phyloP scores from a whole-genome alignment of 1,140 invertebrate species.

The Halictus rubicundus region DNA sequence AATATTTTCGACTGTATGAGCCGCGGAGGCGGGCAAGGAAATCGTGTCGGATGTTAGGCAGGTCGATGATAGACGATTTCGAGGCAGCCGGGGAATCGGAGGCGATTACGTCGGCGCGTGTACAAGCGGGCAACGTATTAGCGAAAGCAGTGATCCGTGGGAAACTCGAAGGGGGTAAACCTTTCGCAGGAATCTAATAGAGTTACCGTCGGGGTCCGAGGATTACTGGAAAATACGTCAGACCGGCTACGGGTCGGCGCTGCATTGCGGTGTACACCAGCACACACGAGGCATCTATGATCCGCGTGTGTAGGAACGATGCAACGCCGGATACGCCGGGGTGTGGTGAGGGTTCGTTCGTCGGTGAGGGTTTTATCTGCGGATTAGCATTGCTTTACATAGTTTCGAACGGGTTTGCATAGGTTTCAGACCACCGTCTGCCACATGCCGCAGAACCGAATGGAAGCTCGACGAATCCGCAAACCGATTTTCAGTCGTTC shows the following conservation, averaged over 20 bases:
- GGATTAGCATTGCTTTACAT: constrained; percentile 79
- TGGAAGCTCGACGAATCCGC: constrained; percentile 54
- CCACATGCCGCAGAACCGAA: constrained; percentile 38
- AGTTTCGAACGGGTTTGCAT: constrained; percentile 76
- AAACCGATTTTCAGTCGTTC: constrained; percentile 60
- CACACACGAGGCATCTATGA: not conserved
- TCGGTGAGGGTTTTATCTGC: constrained; percentile 74
- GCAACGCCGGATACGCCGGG: constrained; percentile 48
- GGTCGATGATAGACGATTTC: not conserved
- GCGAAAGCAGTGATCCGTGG: constrained; percentile 23
- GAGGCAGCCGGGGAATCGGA: not conserved
- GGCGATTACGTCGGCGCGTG: constrained; percentile 27
- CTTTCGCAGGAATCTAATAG: constrained; percentile 62
- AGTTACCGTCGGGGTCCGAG: constrained; percentile 58
- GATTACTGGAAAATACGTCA: constrained; percentile 66
- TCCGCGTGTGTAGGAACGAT: constrained; percentile 29
- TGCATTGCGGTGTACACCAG: constrained; percentile 55
- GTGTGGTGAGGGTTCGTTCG: constrained; percentile 44
- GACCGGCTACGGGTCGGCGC: constrained; percentile 30
- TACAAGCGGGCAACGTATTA: constrained; percentile 37
- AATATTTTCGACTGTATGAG: no score
- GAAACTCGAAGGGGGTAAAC: constrained; percentile 26
- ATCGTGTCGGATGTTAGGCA: no score
- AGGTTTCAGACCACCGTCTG: constrained; percentile 58
- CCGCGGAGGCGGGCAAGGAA: no score